Evolutionary conservation across 2,113 vertebrate genomes (phyloP), one percentile per base, ranked within the genome.

Genomic region (Perca flavescens): DNA sequence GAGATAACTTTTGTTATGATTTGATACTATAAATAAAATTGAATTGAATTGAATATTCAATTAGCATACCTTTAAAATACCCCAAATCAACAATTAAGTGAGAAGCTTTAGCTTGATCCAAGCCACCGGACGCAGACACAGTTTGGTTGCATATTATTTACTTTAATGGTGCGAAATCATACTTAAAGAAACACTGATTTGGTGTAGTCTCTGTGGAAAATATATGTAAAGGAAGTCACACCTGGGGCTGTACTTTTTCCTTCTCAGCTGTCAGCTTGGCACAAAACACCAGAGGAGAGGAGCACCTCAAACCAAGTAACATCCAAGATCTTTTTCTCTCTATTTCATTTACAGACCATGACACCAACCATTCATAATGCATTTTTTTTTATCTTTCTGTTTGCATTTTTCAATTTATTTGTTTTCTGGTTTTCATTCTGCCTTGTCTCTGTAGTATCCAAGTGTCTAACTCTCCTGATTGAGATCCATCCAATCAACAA

Each of bases 401-500:
- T 63, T 13, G 9, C 22, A 16, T 25, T 9, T 17, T 46, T 40
- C 6, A 10, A 3, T n/a, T 53, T 0, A 28, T 40, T 40, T 68
- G 12, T 2, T 50, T 16, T 47, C 15, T 28, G 28, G 28, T 28
- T 28, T 28, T 9, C 7, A 36, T 19, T 31, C 47, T 66, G 12
- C 77, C 2, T 90, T 5, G 40, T 43, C 40, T 43, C 80, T 89
- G 34, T 82, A 99, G 98, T 95, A 58, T 96, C 96, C 61, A 97
- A 96, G 79, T 99, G 96, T 88, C 95, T 99, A 73, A 96, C 97
- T 1, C 95, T 99, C 77, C 93, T 99, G 69, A 95, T 98, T 17
- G 98, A 99, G 95, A 98, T 99, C 85, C 94, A 95, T 60, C 98
- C 97, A 19, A 79, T 98, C 84, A 98, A 98, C 94, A 97, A 98